Evolutionary conservation across 2,888 invertebrate genomes (phyloP), one percentile per base, ranked within the genome.

Genomic region (Drosophila hamatofila): DNA sequence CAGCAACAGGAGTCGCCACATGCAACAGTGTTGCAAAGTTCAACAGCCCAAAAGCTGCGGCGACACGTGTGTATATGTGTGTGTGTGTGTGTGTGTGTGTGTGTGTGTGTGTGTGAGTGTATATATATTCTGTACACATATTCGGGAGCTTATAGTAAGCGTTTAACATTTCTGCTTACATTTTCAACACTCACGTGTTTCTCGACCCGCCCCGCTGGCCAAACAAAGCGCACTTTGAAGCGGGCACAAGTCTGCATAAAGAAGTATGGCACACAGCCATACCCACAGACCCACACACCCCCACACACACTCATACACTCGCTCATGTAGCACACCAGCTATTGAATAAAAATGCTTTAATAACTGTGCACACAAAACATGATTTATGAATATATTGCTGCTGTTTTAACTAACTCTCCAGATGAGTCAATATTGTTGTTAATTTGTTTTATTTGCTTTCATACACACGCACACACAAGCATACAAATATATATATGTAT

Each of bases 111-210:
- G 39, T 57, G 21, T 57, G 46, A 25, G 23, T 30, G 9, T 30
- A 30, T 33, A 18, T 21, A 9, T 57, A 27, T 37, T 35, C 25
- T 74, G 37, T 62, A 16, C 62, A 67, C n/a, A 59, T 52, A 56
- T 60, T 71, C 33, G 44, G 57, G 23, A 72, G 77, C 78, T 75
- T 46, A 68, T 39, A 44, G 44, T 39, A 60, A 75, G 66, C 59
- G 74, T 60, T 69, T 57, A 78, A 69, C 59, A 73, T 62, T 56
- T 39, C 33, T 69, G 67, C 62, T 72, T 46, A 67, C 78, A 72
- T 58, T 23, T 27, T 61, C 23, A 41, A 54, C 18, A 56, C 51
- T 56, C 44, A 73, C 52, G 68, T 37, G 35, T 37, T 18, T 49
- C 48, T 27, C 37, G 23, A 35, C 4, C 30, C 44, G 11, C 9